Percentiles rank a stretch among this genome's conserved stretches.
Evolutionary conservation across 2,888 invertebrate species (phyloP).

Genomic region (Thera obeliscata): DNA sequence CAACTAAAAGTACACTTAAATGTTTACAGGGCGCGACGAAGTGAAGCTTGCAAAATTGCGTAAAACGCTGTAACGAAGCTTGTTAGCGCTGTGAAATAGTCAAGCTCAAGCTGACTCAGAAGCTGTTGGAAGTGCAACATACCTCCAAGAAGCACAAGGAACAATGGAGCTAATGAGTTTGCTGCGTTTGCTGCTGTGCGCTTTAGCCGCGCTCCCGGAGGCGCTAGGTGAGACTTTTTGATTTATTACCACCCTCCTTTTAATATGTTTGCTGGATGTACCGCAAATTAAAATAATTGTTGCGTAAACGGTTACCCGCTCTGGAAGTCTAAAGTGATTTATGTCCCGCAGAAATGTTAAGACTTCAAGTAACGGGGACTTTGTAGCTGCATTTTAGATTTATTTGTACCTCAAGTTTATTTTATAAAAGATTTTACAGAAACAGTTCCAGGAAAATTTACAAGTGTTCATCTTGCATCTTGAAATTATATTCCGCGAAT

Average conservation of each 20-base stretch:
- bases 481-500: too few relatives aligned
- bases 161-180: conserved; percentile 79
- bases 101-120: conserved; percentile 38
- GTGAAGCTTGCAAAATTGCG: conserved; percentile 59
- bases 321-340: conserved; percentile 20
- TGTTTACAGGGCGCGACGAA: conserved; percentile 55
- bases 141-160: conserved; percentile 14
- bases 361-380: neutral
- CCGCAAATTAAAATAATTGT: conserved; percentile 38
- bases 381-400: conserved; percentile 5
- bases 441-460: neutral
- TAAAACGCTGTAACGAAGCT: conserved; percentile 72
- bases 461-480: neutral
- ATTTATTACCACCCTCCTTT: conserved; percentile 35
- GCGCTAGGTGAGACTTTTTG: conserved; percentile 62
- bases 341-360: conserved; percentile 6
- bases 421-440: neutral
- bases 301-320: conserved; percentile 29
- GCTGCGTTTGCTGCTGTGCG: conserved; percentile 70
- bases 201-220: conserved; percentile 62
- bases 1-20: conserved; percentile 54
- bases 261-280: conserved; percentile 21
- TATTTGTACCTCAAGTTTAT: neutral
- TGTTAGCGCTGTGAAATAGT: conserved; percentile 64
- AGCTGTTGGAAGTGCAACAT: conserved; percentile 19